Conservation (phyloP, 1,140 invertebrate genomes). For the Spodoptera frugiperda region DNA sequence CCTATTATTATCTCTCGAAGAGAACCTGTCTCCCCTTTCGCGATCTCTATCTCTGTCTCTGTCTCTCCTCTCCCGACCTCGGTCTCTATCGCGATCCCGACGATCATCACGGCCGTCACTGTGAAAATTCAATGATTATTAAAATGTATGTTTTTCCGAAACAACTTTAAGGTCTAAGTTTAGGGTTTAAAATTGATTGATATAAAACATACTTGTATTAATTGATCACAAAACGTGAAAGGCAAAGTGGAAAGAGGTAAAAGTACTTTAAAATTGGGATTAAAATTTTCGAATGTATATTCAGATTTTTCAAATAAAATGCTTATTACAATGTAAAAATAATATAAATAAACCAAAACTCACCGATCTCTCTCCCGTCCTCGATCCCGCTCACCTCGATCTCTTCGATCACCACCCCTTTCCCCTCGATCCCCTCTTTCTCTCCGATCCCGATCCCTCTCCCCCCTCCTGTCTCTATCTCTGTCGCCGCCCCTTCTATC, state of each 20-base stretch:
- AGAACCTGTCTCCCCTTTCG: constrained; percentile 46
- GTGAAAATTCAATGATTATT: not conserved
- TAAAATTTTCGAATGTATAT: too few species aligned
- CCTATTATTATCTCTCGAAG: constrained; percentile 58
- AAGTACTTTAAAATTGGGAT: too few species aligned
- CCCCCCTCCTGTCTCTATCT: constrained; percentile 53
- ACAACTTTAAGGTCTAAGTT: too few species aligned
- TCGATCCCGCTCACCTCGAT: constrained; percentile 49
- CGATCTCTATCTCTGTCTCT: constrained; percentile 60
- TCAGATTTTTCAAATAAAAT: too few species aligned
- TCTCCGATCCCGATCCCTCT: constrained; percentile 50
- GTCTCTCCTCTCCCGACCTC: constrained; percentile 61
- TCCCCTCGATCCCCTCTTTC: constrained; percentile 49
- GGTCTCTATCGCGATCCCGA: constrained; percentile 62
- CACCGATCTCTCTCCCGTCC: constrained; percentile 54
- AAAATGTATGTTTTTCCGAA: too few species aligned
- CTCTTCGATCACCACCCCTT: constrained; percentile 50
- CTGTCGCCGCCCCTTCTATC: constrained; percentile 57
- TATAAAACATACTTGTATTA: too few species aligned
- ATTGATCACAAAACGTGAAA: too few species aligned
- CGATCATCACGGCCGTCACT: constrained; percentile 53
- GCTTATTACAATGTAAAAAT: too few species aligned
- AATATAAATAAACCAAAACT: not conserved
- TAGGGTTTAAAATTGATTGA: too few species aligned
- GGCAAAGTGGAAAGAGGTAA: too few species aligned